A percentile compares a stretch with the other conserved stretches of the same genome.
phyloP scores from a whole-genome alignment of 2,888 invertebrate genomes.

The Gymnosoma rotundatum region DNA sequence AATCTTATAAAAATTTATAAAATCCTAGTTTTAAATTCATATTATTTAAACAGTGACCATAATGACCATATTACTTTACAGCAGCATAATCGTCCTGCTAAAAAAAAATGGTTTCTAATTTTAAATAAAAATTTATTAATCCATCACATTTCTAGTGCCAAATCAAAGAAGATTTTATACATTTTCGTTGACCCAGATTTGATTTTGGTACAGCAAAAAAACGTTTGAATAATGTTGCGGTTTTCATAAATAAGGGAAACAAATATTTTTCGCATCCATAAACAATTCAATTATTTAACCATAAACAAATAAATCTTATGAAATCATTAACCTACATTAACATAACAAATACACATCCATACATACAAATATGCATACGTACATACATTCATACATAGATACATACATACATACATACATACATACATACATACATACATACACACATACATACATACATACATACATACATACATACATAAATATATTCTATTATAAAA shows the following conservation, averaged over 20 bases:
- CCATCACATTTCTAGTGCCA: no score
- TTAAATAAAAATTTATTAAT: no score
- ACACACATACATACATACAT: not conserved
- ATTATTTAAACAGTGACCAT: no score
- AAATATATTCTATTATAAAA: slow-evolving; percentile 16
- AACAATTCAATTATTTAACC: slow-evolving; percentile 68
- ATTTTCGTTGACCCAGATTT: not conserved
- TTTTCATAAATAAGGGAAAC: slow-evolving; percentile 46
- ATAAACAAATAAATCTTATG: slow-evolving; percentile 66
- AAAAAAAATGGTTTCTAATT: no score
- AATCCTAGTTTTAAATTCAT: no score
- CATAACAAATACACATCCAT: slow-evolving; percentile 20
- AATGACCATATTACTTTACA: no score
- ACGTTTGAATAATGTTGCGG: slow-evolving; percentile 39
- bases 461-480: not conserved
- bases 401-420: no score
- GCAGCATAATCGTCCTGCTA: no score
- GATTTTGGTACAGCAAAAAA: not conserved
- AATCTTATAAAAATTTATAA: no score
- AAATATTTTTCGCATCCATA: slow-evolving; percentile 52
- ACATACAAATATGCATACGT: not conserved
- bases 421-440: slow-evolving; percentile 29
- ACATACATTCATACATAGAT: not conserved
- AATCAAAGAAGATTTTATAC: no score
- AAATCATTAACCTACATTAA: slow-evolving; percentile 54